Base-by-base conservation (phyloP, 2,797 vertebrate genomes). In the Falco concolor region DNA sequence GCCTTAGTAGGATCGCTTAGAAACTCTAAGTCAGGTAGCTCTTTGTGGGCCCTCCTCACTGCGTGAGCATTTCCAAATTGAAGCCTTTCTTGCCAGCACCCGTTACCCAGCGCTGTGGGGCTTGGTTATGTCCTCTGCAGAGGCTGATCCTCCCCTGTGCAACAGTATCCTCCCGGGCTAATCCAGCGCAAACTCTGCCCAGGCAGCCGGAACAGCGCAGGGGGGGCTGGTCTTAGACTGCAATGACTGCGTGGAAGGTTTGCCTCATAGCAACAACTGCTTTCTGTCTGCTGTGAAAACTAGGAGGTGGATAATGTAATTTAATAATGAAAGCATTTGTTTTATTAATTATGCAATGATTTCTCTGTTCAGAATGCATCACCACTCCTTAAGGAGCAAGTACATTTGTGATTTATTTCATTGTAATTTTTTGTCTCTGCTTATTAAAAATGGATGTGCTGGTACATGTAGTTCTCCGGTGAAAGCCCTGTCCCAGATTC, bases 401-500 rank as follows among this genome's bases (percentile, higher is more conserved):
- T 61, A 57, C 45, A 87, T 60, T 94, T 79, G 65, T 63, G 83
- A 89, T 96, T 92, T 89, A 86, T 83, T 90, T 96, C 16, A 28
- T 60, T 32, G 87, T 94, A 81, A 87, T 60, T 91, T 95, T 90
- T 73, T 44, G 15, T 67, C 92, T 92, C 34, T 84, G 23, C 87
- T 89, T 78, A 64, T 89, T 92, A 95, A 97, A 95, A 60, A 78
- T 92, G 49, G 91, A 94, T 67, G 69, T 93, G 85, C 89, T 94
- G 87, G 74, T 57, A 84, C 53, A 25, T 61, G 56, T 68, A 86
- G 81, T 63, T 83, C 91, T 92, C 83, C 34, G 34, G 85, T 82
- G 83, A 96, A 95, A 96, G 95, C 94, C 47, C 61, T 92, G 87
- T 84, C 93, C 88, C 87, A 93, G 40, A 94, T 96, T 84, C 38